Conservation (phyloP, 2,888 invertebrate species). For the Portevinia maculata region DNA sequence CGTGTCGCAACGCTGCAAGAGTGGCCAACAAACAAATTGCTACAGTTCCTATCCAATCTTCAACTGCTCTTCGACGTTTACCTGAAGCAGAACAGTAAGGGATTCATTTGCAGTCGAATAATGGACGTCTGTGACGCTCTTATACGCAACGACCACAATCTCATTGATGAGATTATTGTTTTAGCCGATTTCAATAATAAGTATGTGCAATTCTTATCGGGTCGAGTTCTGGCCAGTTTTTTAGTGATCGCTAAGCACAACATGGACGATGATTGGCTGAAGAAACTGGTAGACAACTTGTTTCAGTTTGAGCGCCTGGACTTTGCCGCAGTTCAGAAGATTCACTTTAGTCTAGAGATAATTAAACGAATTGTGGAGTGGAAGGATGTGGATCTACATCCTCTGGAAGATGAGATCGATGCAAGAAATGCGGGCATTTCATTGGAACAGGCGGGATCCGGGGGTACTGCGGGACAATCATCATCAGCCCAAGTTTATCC, state of each 20-base stretch:
- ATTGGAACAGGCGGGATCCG: constrained; percentile 49
- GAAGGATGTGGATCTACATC: constrained; percentile 92
- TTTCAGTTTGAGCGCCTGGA: constrained; percentile 86
- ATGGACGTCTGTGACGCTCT: constrained; percentile 91
- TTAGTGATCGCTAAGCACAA: constrained; percentile 92
- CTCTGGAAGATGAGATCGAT: constrained; percentile 87
- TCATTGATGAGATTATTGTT: constrained; percentile 92
- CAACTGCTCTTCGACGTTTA: constrained; percentile 93
- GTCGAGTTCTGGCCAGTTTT: constrained; percentile 91
- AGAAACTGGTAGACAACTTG: constrained; percentile 89
- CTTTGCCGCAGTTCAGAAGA: constrained; percentile 88
- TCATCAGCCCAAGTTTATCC: constrained; percentile 76
- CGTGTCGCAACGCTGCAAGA: constrained; percentile 84
- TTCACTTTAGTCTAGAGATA: constrained; percentile 92
- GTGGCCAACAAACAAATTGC: constrained; percentile 87
- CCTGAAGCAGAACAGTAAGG: constrained; percentile 91
- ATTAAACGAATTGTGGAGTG: constrained; percentile 94
- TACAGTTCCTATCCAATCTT: constrained; percentile 92
- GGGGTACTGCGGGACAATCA: constrained; percentile 39
- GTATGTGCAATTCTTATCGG: constrained; percentile 91
- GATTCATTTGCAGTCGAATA: constrained; percentile 91
- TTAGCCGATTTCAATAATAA: constrained; percentile 90
- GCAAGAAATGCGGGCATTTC: constrained; percentile 59
- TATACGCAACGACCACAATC: constrained; percentile 91
- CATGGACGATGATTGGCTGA: constrained; percentile 91